Percentiles rank a stretch among this genome's conserved stretches.
Evolutionary conservation across 2,797 vertebrate genomes (phyloP).

Genomic region (Leptodactylus fallax): DNA sequence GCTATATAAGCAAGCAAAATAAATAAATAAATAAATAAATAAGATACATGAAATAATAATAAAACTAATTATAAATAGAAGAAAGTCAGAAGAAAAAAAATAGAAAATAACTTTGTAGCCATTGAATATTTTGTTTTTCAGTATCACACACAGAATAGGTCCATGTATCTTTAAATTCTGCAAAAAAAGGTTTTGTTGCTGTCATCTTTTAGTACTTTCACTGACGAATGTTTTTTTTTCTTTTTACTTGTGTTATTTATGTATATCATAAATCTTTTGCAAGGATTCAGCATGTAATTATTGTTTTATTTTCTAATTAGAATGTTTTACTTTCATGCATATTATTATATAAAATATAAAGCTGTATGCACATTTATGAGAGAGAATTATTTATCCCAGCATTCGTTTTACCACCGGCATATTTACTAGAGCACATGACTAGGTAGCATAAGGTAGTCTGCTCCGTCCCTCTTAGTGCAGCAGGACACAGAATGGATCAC

Average conservation of each 20-base stretch:
- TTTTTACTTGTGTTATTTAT: conserved; percentile 60
- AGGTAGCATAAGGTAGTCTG: conserved; percentile 23
- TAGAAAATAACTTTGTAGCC: too few species aligned
- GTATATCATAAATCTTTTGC: conserved; percentile 52
- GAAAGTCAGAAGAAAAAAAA: too few species aligned
- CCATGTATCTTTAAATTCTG: conserved; percentile 26
- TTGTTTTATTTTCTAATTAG: conserved; percentile 63
- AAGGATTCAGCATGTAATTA: conserved; percentile 56
- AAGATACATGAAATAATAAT: too few species aligned
- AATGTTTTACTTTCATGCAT: conserved; percentile 60
- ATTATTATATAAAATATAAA: conserved; percentile 62
- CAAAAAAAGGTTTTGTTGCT: background rate
- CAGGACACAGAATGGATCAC: background rate
- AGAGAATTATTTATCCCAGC: conserved; percentile 54
- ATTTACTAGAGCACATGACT: conserved; percentile 57
- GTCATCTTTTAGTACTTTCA: conserved; percentile 24
- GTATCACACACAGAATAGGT: background rate
- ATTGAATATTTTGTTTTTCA: background rate
- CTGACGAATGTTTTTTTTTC: conserved; percentile 42
- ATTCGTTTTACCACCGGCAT: conserved; percentile 43
- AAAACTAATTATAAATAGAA: too few species aligned
- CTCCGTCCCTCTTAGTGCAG: background rate
- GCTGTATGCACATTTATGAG: conserved; percentile 59
- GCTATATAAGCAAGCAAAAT: too few species aligned
- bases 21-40: too few species aligned